Evolutionary conservation across 2,888 invertebrate species (phyloP).

Genomic region (Eupithecia subumbrata): DNA sequence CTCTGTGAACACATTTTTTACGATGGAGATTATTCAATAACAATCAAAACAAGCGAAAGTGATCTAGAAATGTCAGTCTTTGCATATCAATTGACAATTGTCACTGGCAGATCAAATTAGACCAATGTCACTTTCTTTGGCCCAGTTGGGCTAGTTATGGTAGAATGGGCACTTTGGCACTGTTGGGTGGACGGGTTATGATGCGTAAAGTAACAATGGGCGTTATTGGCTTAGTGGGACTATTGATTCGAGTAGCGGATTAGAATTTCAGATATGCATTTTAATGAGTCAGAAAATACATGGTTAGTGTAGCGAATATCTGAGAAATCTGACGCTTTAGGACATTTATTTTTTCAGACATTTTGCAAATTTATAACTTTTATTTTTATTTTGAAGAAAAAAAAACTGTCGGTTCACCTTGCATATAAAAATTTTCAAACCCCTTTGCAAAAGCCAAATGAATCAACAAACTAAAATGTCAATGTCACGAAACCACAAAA

Average conservation of each 20-base stretch:
- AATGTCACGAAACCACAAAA: slow-evolving; percentile 35
- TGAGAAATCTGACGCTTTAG: too few species aligned
- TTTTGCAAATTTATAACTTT: too few species aligned
- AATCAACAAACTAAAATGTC: slow-evolving; percentile 17
- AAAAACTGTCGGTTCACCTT: too few species aligned
- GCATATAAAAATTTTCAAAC: too few species aligned
- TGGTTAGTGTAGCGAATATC: not conserved
- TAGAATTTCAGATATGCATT: not conserved
- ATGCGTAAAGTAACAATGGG: slow-evolving; percentile 11
- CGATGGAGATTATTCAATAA: not conserved
- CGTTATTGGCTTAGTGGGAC: not conserved
- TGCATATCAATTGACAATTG: slow-evolving; percentile 21
- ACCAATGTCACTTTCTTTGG: slow-evolving; percentile 33
- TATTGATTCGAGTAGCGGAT: not conserved
- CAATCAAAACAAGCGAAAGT: slow-evolving; percentile 22
- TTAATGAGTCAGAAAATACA: not conserved
- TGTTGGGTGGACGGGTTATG: not conserved
- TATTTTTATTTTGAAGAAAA: too few species aligned
- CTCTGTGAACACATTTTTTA: not conserved
- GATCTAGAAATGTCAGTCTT: slow-evolving; percentile 10
- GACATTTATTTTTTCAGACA: too few species aligned
- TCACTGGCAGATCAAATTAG: slow-evolving; percentile 8
- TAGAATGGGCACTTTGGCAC: slow-evolving; percentile 24
- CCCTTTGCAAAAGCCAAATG: not conserved
- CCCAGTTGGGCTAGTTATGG: slow-evolving; percentile 27